Conservation (phyloP, 64 coral and sea anemone species). For the Hydrozoanthus tunicans region DNA sequence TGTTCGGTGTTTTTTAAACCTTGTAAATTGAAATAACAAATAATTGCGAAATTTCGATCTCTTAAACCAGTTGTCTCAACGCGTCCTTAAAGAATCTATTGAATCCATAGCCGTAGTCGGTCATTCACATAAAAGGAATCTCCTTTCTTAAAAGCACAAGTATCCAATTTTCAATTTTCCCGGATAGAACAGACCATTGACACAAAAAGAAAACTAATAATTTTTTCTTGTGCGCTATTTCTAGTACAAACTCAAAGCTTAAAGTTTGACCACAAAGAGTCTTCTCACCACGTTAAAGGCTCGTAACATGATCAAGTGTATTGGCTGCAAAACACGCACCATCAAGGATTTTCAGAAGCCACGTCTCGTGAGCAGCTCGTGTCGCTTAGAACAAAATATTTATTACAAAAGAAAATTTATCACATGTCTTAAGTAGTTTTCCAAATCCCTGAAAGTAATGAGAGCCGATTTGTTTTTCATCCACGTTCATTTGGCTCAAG, state of each 20-base stretch:
- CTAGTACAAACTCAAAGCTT: constrained; percentile 22
- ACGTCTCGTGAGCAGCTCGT: background rate
- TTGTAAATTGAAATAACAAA: background rate
- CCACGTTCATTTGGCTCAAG: constrained; percentile 30
- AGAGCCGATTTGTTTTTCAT: background rate
- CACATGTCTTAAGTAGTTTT: background rate
- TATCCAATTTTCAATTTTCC: constrained; percentile 40
- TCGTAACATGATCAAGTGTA: constrained; percentile 52
- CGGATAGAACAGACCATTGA: constrained; percentile 17
- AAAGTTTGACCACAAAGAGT: constrained; percentile 38
- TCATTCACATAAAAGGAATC: constrained; percentile 53
- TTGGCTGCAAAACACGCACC: constrained; percentile 30
- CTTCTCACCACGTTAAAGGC: constrained; percentile 12
- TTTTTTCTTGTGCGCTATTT: constrained; percentile 12
- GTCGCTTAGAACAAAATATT: constrained; percentile 4
- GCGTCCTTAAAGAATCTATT: constrained; percentile 39
- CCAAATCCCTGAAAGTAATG: background rate
- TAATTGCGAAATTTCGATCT: background rate
- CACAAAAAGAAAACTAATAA: background rate
- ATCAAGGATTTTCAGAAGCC: constrained; percentile 11
- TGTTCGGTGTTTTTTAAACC: background rate
- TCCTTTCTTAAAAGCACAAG: constrained; percentile 18
- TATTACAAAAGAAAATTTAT: constrained; percentile 13
- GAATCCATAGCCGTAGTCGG: background rate
- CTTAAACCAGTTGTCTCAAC: background rate